phyloP scores from a whole-genome alignment of 2,797 vertebrate species.

The Phataginus tricuspis region DNA sequence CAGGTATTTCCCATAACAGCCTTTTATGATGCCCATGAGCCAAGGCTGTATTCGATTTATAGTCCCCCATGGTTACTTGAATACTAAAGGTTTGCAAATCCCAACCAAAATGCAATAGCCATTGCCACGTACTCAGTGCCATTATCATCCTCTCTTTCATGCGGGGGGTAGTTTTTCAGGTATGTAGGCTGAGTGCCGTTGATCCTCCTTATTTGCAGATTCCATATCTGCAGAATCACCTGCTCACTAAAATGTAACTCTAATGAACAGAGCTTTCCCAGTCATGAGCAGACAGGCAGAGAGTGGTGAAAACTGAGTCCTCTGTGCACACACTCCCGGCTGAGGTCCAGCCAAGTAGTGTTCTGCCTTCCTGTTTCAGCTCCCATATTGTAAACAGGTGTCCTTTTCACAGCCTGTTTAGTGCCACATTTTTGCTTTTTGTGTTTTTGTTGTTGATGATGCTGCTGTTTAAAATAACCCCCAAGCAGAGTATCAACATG shows the following conservation, averaged over 20 bases:
- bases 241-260: neutral
- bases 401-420: neutral
- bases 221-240: neutral
- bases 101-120: neutral
- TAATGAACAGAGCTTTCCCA: neutral
- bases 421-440: neutral
- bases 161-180: neutral
- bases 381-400: neutral
- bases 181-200: neutral
- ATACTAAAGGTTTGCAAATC: neutral
- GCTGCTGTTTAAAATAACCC: neutral
- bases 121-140: neutral
- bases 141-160: neutral
- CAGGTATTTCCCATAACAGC: neutral
- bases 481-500: too few relatives aligned
- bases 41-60: neutral
- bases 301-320: neutral
- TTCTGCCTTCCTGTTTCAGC: neutral
- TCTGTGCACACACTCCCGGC: neutral
- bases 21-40: neutral
- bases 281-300: neutral
- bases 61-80: neutral
- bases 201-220: neutral
- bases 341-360: neutral
- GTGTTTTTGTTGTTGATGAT: neutral